Evolutionary conservation across 2,888 invertebrate species (phyloP).

Genomic region (Agriotes lineatus): DNA sequence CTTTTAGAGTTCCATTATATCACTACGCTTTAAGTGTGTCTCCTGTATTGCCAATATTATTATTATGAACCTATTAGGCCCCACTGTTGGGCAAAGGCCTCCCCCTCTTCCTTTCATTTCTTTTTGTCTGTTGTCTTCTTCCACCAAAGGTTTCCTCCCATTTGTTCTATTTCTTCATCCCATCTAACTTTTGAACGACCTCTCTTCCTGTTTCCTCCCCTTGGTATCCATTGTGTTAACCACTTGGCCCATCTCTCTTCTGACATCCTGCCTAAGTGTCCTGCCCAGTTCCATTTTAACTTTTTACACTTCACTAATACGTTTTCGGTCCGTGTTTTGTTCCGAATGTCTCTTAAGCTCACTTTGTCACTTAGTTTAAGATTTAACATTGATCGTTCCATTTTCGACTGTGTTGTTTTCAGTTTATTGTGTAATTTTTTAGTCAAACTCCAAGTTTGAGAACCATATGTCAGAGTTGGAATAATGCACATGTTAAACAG

Average conservation of each 20-base stretch:
- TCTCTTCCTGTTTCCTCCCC: not conserved
- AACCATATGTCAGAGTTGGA: not conserved
- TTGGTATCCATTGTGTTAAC: not conserved
- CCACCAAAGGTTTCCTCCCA: not conserved
- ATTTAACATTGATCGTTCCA: not conserved
- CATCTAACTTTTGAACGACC: not conserved
- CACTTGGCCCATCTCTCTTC: not conserved
- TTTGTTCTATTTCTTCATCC: not conserved
- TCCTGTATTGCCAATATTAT: too few relatives aligned
- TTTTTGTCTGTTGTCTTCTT: not conserved
- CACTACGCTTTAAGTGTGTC: too few relatives aligned
- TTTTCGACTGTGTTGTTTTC: not conserved
- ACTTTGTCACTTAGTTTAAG: not conserved
- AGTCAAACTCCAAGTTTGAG: not conserved
- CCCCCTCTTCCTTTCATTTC: not conserved
- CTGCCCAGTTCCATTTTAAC: slow-evolving; percentile 1
- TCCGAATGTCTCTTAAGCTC: not conserved
- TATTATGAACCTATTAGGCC: not conserved
- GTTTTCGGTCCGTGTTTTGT: not conserved
- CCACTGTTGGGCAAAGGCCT: slow-evolving; percentile 1
- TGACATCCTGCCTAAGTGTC: not conserved
- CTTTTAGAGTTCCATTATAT: not conserved
- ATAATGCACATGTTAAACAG: not conserved
- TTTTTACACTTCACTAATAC: not conserved
- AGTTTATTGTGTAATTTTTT: not conserved